phyloP scores from a whole-genome alignment of 2,888 invertebrate genomes.

The Calliphora vomitoria region DNA sequence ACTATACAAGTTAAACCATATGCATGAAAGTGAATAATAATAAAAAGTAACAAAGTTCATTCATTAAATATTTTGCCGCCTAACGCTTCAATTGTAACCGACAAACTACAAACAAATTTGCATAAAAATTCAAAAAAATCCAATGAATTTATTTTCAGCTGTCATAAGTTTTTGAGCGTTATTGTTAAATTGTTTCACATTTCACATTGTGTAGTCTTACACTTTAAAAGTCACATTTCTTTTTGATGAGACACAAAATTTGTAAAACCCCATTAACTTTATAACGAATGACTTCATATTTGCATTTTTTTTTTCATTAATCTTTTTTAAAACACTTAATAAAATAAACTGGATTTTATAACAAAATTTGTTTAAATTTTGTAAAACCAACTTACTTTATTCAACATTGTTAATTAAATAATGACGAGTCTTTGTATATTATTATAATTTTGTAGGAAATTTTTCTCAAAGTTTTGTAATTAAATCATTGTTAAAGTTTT shows the following conservation, averaged over 20 bases:
- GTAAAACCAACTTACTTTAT: background rate
- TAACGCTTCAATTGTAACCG: background rate
- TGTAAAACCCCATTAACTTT: background rate
- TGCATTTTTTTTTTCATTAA: background rate
- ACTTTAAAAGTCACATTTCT: background rate
- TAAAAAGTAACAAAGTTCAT: too few species aligned
- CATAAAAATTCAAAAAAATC: too few species aligned
- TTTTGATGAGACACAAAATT: background rate
- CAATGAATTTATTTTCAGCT: too few species aligned
- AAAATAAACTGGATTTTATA: conserved; percentile 11
- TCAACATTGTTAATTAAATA: background rate
- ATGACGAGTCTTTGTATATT: background rate
- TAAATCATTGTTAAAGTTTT: background rate
- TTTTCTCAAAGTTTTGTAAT: background rate
- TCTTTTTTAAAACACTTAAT: background rate
- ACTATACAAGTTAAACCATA: too few species aligned
- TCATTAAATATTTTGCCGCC: background rate
- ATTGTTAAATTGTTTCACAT: background rate
- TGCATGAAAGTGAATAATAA: too few species aligned
- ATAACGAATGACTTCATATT: conserved; percentile 6
- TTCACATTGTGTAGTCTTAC: background rate
- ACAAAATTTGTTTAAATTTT: background rate
- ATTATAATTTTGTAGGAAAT: background rate
- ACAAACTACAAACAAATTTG: too few species aligned
- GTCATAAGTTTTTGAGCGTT: too few species aligned